phyloP scores from a whole-genome alignment of 2,888 invertebrate genomes.

The Phragmatobia fuliginosa region DNA sequence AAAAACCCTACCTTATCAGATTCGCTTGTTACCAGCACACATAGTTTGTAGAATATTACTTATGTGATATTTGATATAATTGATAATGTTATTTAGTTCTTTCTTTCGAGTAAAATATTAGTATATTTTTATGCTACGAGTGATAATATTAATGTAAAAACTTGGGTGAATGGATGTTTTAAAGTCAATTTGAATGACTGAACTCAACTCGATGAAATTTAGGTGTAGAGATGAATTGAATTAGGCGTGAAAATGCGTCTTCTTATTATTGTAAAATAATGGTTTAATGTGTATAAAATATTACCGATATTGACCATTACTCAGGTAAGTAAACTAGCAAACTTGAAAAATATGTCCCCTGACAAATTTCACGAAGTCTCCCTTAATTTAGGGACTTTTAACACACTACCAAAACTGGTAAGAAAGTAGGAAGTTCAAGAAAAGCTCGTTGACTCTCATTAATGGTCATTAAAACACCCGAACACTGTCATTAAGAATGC shows the following conservation, averaged over 20 bases:
- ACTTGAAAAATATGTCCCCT: constrained; percentile 17
- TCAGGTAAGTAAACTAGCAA: background rate
- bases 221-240: no score
- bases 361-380: constrained; percentile 14
- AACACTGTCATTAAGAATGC: constrained; percentile 61
- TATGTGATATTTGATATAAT: background rate
- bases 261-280: background rate
- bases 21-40: no score
- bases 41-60: no score
- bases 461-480: constrained; percentile 70
- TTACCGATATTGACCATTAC: background rate
- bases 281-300: background rate
- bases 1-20: no score
- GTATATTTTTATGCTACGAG: background rate
- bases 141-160: background rate
- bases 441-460: constrained; percentile 72
- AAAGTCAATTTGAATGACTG: no score
- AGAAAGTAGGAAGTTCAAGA: constrained; percentile 65
- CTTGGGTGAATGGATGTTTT: no score
- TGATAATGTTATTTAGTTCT: background rate
- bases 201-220: no score
- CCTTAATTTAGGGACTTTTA: constrained; percentile 15
- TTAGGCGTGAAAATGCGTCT: no score
- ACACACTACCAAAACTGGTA: constrained; percentile 28
- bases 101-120: background rate